Evolutionary conservation across 2,888 invertebrate species (phyloP), one percentile per base, ranked within the genome.

Genomic region (Leuctra nigra): DNA sequence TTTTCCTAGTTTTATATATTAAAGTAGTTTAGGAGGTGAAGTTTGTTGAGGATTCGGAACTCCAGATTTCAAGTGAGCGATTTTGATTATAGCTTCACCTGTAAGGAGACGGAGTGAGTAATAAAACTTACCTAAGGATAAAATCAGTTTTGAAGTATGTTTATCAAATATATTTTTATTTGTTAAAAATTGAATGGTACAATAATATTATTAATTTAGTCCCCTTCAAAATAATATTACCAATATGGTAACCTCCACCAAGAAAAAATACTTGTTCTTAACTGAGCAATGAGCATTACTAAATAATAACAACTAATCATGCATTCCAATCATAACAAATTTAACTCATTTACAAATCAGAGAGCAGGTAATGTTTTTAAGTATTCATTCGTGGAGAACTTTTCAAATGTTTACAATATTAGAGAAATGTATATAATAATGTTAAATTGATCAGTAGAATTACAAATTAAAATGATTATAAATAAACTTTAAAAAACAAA

Each of bases 181-280:
- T 29, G 6, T 7, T 9, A 50, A 50, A 50, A 50, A 50, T 33
- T 50, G 20, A 50, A 16, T 50, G 50, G 35, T 50, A 50, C 16
- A 50, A 50, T 50, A 50, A 50, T 50, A 33, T 50, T 50, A 50
- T 33, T 50, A 50, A 50, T 50, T 35, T 20, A 44, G 50, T 50
- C 36, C 47, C 47, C 50, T 50, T 35, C 35, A 33, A 9, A 33
- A 18, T n/a, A n/a, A n/a, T 50, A 50, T 20, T 50, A 35, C 50
- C 50, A 33, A 33, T 33, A 13, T 33, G 50, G 18, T 35, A 35
- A 50, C 50, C 50, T 35, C 50, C 29, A 50, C 50, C 50, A 50
- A 22, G 33, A 50, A 16, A 35, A 50, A 24, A 47, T 13, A 25
- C 23, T 23, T 25, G 25, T n/a, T 39, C 39, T 39, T 39, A 7